These are phyloP conservation scores for Myotis yumanensis DNA, from an alignment of 2,113 vertebrate genomes.

Conservation along the genomic window DNA sequence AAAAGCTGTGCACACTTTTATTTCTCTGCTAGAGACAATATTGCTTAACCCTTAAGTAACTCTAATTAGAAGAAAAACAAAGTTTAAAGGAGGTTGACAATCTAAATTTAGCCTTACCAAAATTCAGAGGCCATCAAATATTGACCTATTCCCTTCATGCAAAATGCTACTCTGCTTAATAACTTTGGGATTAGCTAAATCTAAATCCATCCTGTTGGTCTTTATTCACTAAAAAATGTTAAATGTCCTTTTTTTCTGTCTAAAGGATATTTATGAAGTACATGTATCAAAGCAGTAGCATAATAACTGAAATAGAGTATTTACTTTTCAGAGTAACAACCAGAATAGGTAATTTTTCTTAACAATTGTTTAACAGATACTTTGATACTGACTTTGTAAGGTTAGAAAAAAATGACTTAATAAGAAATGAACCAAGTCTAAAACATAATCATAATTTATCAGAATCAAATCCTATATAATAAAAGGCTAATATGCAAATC, in stretches of 20 bases:
- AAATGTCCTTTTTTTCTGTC: neutral
- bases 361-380: neutral
- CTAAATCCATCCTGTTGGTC: neutral
- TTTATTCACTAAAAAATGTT: neutral
- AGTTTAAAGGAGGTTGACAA: neutral
- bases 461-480: neutral
- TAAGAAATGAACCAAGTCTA: neutral
- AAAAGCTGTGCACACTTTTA: neutral
- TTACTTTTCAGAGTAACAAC: neutral
- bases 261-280: neutral
- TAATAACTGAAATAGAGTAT: neutral
- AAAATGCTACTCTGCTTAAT: neutral
- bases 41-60: neutral
- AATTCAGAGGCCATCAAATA: neutral
- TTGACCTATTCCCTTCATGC: neutral
- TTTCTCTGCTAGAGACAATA: neutral
- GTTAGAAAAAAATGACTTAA: neutral
- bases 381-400: neutral
- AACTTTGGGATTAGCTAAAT: conserved; percentile 4
- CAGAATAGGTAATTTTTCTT: neutral
- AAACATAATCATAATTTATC: neutral
- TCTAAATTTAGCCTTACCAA: neutral
- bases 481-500: no score
- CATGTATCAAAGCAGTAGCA: neutral
- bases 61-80: neutral